Base-by-base conservation (phyloP, 2,888 invertebrate genomes). In the Pherbina coryleti region DNA sequence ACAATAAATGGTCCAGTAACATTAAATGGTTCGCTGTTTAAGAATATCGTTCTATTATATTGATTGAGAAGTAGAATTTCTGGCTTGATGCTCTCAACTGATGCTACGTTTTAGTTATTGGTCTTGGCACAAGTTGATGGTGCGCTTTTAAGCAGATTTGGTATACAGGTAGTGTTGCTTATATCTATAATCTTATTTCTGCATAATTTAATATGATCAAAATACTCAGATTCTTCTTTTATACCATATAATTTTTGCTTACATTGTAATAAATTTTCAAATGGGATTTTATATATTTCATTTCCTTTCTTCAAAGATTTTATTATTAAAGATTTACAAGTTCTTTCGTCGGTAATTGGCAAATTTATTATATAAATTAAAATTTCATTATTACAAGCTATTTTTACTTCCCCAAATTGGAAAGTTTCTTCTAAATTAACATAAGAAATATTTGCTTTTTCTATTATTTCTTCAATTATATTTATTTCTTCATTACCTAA, bases 371-470 rank as follows among this genome's bases (percentile, higher is more conserved):
- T 78, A 71, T 81, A 82, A 28, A 82, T 74, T 57, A 82, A 64
- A 44, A 74, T 51, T 19, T 64, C 44, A 37, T 78, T 69, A 71
- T 80, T 79, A 19, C 78, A 79, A n/a, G 80, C 78, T 31, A 82
- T 79, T 80, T 79, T 81, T 11, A 81, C 72, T 53, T 82, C 78
- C 9, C 78, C 74, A 75, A 82, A 82, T 76, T 82, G 81, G 44
- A 82, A 67, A 19, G 80, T 79, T 67, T 83, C 81, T 60, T 82
- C 81, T 67, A 79, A 37, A 44, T 81, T 82, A 9, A 79, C 60
- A 75, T 73, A 81, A 2, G 78, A 78, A 25, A 82, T 78, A 72
- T 80, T 79, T 62, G 78, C 79, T 31, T 75, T 67, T n/a, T 81
- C 78, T 22, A 82, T 51, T 49, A 79, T 77, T 37, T 77, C 55